Conservation (phyloP, 2,888 invertebrate species). For the Lathronympha strigana region DNA sequence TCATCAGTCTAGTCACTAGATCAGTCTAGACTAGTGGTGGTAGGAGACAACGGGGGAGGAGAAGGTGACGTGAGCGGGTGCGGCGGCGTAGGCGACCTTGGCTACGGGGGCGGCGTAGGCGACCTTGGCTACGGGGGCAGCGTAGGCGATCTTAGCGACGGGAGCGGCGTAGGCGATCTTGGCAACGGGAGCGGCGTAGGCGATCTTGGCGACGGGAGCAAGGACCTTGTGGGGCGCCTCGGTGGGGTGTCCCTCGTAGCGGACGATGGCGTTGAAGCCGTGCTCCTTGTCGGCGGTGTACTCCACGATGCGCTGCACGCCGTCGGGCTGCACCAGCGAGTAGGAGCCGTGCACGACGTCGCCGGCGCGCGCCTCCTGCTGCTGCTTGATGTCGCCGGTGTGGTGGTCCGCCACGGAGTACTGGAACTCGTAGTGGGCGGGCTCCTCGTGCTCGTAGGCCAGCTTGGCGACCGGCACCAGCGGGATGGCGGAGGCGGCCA, state of each 20-base stretch:
- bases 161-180: conserved; percentile 51
- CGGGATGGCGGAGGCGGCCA: conserved; percentile 57
- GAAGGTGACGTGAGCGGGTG: conserved; percentile 64
- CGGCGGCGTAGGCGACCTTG: conserved; percentile 53
- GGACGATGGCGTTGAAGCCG: conserved; percentile 58
- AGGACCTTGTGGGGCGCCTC: conserved; percentile 48
- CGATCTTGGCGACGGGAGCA: conserved; percentile 47
- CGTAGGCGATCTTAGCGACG: conserved; percentile 49
- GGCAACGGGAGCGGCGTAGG: conserved; percentile 51
- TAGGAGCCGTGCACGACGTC: conserved; percentile 76
- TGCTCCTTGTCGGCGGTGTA: conserved; percentile 63
- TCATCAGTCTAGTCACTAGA: not conserved
- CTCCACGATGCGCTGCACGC: conserved; percentile 74
- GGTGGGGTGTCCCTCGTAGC: conserved; percentile 53
- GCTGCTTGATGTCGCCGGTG: conserved; percentile 77
- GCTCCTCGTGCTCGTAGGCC: conserved; percentile 51
- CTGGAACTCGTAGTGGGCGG: conserved; percentile 66
- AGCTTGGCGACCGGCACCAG: conserved; percentile 54
- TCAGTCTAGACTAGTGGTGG: conserved; percentile 67
- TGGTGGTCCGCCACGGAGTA: conserved; percentile 76
- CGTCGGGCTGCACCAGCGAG: conserved; percentile 79
- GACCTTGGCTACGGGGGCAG: conserved; percentile 55
- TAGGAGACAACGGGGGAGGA: conserved; percentile 71
- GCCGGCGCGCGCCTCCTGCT: conserved; percentile 73
- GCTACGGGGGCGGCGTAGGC: conserved; percentile 51